A percentile compares a stretch with the other conserved stretches of the same genome.
Evolutionary conservation across 2,797 vertebrate genomes (phyloP).

Genomic region (Pangasius sanitwongsei): DNA sequence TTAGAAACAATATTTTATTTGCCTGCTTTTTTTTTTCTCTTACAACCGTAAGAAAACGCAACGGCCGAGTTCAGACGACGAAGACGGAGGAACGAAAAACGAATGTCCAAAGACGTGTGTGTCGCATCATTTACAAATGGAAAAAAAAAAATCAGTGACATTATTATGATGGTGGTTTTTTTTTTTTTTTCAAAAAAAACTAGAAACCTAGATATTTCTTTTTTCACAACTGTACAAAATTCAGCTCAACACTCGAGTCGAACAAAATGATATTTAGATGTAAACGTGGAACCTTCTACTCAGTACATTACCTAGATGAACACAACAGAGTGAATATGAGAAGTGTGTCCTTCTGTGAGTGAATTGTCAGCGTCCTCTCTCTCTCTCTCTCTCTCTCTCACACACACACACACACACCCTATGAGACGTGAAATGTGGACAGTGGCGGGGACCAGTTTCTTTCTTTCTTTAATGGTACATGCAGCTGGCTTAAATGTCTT

Average conservation of each 20-base stretch:
- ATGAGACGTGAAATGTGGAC: constrained; percentile 52
- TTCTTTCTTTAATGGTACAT: constrained; percentile 57
- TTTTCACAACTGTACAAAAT: neutral
- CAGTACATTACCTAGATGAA: constrained; percentile 35
- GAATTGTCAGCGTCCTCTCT: neutral
- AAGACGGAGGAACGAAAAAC: neutral
- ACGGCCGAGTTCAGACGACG: neutral
- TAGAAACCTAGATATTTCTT: neutral
- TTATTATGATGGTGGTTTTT: neutral
- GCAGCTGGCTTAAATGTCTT: constrained; percentile 70
- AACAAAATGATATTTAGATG: constrained; percentile 2
- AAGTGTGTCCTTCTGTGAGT: constrained; percentile 13
- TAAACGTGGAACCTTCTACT: constrained; percentile 18
- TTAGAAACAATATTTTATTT: neutral
- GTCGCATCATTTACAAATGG: neutral
- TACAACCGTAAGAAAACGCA: neutral
- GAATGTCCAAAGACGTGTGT: neutral
- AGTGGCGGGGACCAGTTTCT: constrained; percentile 31
- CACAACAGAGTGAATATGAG: constrained; percentile 23
- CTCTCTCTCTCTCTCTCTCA: neutral
- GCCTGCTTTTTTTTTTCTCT: neutral
- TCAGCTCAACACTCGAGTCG: neutral
- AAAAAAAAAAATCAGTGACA: neutral
- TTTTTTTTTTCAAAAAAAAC: neutral
- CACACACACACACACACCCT: constrained; percentile 7